Base-by-base conservation (phyloP, 2,888 invertebrate genomes). In the Dusona sp. region DNA sequence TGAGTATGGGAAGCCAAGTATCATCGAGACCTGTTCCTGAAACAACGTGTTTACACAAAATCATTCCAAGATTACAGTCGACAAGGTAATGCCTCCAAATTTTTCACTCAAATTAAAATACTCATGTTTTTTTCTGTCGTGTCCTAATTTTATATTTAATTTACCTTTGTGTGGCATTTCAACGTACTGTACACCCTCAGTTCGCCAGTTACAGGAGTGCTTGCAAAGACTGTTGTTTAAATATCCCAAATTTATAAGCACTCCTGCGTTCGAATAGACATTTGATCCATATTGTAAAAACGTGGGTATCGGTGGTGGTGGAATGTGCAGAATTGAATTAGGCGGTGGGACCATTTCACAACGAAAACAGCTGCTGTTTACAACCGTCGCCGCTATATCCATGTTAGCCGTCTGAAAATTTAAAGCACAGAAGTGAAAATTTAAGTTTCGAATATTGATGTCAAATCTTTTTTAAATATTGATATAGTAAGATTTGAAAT, bases 231-330 rank as follows among this genome's bases (percentile, higher is more conserved):
- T 92, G 88, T 92, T 92, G 89, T 93, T 93, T 16, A 92, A 89
- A 84, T 93, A 91, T 11, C 92, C 89, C 57, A 91, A 90, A 36
- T 92, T 91, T 8, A 93, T 88, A 48, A 92, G 75, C 19, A 91
- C 80, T 45, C 92, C 92, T 25, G 91, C 89, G 51, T 91, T 91
- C 22, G 92, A 90, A 82, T 92, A 92, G 81, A 91, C 92, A 38
- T 93, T 92, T n/a, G 94, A 91, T 74, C 92, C 91, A 68, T 95
- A 94, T 88, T 95, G 95, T 79, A 98, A 95, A 94, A 97, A 98
- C 0, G 96, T 95, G 3, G 98, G 98, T 89, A 97, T 95, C 0
- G 98, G 98, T 0, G 98, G 98, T 64, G 98, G 98, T 9, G 98
- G 98, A 95, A 98, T 96, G 91, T 96, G 97, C 78, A 98, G 95